Conservation (phyloP, 2,888 invertebrate genomes). For the Vandiemenella viatica region DNA sequence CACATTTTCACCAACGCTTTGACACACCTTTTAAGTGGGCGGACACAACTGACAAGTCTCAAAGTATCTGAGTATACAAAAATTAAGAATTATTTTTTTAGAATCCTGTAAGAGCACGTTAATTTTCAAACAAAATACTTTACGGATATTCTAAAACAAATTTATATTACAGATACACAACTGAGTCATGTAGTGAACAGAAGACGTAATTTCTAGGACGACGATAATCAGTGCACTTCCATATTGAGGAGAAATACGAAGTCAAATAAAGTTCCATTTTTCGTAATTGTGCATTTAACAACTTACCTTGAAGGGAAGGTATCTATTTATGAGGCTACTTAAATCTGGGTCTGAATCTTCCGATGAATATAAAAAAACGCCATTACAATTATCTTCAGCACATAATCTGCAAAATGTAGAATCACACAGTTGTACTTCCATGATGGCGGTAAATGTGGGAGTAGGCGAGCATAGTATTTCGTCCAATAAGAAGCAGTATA, state of each 20-base stretch:
- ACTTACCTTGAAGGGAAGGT: slow-evolving; percentile 58
- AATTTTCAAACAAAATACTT: no score
- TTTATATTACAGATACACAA: slow-evolving; percentile 15
- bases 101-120: no score
- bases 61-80: no score
- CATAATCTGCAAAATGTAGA: slow-evolving; percentile 61
- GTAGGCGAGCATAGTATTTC: background rate
- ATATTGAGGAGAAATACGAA: slow-evolving; percentile 20
- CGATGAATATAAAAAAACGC: slow-evolving; percentile 43
- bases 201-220: slow-evolving; percentile 17
- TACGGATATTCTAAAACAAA: no score
- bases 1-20: background rate
- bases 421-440: slow-evolving; percentile 40
- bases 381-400: slow-evolving; percentile 54
- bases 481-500: no score
- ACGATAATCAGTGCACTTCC: slow-evolving; percentile 26
- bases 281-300: slow-evolving; percentile 26
- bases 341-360: slow-evolving; percentile 44
- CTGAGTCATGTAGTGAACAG: slow-evolving; percentile 26
- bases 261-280: slow-evolving; percentile 28
- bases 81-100: no score
- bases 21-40: background rate
- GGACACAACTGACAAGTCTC: background rate
- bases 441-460: slow-evolving; percentile 16
- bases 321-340: slow-evolving; percentile 50